Base-by-base conservation (phyloP, 2,113 vertebrate genomes). In the Chaetodon auriga region DNA sequence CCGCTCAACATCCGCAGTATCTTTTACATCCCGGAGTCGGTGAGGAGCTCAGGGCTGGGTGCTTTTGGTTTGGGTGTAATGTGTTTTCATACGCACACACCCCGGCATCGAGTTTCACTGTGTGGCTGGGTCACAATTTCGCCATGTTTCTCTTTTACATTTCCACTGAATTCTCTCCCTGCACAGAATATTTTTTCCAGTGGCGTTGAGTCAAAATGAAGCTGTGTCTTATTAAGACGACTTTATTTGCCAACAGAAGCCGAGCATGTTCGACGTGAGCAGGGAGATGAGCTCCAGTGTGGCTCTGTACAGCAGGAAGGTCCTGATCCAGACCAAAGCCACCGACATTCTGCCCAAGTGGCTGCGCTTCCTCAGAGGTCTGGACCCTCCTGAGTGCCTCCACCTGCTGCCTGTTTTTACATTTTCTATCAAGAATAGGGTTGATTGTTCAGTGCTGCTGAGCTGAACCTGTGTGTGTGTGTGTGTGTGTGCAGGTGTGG, bases 191-290 rank as follows among this genome's bases (percentile, higher is more conserved):
- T 48, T 15, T 18, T 49, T 30, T 45, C 9, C 3, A 6, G 19
- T 21, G 14, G 15, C 7, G 5, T 1, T 43, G 18, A 35, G 51
- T n/a, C 1, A 30, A 43, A 19, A 15, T 36, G 0, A 14, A 43
- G 5, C 21, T 35, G 0, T 3, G 6, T 23, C 48, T 77, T 7
- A 15, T n/a, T n/a, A 10, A 61, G 12, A 19, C 14, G 0, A 8
- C 13, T 53, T 16, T 21, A 16, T 68, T 10, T 0, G 4, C 49
- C 57, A 87, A 65, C 94, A 99, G 98, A 99, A 99, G 76, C 98
- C 98, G 0, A 97, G 96, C 91, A 96, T 98, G 98, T 98, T 99
- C 49, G 98, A 99, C 0, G 96, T 99, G 89, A 99, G 98, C 94
- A 95, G 97, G 85, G 98, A 99, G 78, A 93, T 97, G 96, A 97